A percentile compares a stretch with the other conserved stretches of the same genome.
Conservation (phyloP, 2,797 vertebrate genomes). For the Poeciliopsis infans region DNA sequence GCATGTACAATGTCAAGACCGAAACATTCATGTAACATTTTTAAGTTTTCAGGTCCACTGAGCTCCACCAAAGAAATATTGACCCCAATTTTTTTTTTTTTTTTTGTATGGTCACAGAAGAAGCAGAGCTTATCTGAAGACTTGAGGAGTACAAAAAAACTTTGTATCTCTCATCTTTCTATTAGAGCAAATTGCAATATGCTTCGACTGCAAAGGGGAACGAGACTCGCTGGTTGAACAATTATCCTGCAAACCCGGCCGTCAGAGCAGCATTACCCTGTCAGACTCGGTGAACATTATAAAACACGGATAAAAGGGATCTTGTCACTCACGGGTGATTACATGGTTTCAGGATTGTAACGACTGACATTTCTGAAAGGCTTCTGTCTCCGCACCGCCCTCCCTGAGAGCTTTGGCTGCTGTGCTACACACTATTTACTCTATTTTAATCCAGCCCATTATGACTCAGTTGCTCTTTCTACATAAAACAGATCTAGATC, state of each 20-base stretch:
- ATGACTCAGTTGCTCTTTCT: conserved; percentile 41
- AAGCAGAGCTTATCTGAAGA: conserved; percentile 1
- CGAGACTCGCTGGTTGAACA: conserved; percentile 6
- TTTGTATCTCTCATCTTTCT: not conserved
- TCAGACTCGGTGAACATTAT: conserved; percentile 18
- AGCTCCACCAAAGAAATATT: not conserved
- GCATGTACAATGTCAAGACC: not conserved
- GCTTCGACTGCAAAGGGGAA: not conserved
- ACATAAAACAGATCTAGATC: conserved; percentile 17
- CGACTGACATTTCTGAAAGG: conserved; percentile 24
- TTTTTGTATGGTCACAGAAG: not conserved
- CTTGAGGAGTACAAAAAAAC: not conserved
- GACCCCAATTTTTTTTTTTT: not conserved
- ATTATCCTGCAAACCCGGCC: conserved; percentile 22
- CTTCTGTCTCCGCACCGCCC: conserved; percentile 13
- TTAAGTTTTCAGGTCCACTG: not conserved
- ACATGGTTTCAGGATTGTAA: conserved; percentile 35
- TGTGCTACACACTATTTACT: conserved; percentile 14
- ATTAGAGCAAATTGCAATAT: not conserved
- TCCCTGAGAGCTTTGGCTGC: conserved; percentile 10
- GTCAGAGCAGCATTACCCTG: conserved; percentile 7
- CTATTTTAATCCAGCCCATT: conserved; percentile 27
- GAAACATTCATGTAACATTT: not conserved
- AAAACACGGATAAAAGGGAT: conserved; percentile 38
- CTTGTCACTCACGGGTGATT: conserved; percentile 46